These are phyloP conservation scores for Sebastes oblongus DNA, from an alignment of 2,797 vertebrate genomes.

Conservation along the genomic window DNA sequence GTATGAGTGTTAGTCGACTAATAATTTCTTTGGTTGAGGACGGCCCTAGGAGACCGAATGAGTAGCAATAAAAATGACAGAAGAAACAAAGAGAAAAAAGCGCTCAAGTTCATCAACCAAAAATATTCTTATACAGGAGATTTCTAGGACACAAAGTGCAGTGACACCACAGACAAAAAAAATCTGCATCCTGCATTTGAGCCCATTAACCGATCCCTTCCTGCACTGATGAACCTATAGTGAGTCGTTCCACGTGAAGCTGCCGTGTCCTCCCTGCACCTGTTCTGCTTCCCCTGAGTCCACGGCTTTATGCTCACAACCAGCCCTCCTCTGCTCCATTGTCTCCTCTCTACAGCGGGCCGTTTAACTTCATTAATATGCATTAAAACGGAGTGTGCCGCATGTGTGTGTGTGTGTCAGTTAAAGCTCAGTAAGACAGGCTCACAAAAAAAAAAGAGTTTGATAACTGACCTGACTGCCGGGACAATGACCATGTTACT, in stretches of 20 bases:
- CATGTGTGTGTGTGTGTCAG: slow-evolving; percentile 26
- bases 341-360: slow-evolving; percentile 64
- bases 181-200: background rate
- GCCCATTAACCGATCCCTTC: background rate
- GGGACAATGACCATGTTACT: slow-evolving; percentile 49
- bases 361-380: slow-evolving; percentile 81
- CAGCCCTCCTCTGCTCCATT: slow-evolving; percentile 59
- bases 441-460: slow-evolving; percentile 28
- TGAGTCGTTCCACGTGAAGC: slow-evolving; percentile 40
- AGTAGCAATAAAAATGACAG: background rate
- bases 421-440: slow-evolving; percentile 44
- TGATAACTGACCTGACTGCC: slow-evolving; percentile 51
- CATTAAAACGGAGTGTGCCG: slow-evolving; percentile 70
- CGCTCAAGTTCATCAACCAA: background rate
- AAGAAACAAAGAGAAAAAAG: background rate
- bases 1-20: too few species aligned
- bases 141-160: background rate
- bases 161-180: background rate
- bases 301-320: slow-evolving; percentile 64
- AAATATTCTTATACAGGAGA: background rate
- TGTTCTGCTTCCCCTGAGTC: slow-evolving; percentile 64
- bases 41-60: too few species aligned
- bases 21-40: too few species aligned
- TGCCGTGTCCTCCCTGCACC: slow-evolving; percentile 56
- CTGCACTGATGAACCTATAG: slow-evolving; percentile 42